Conservation (phyloP, 2,888 invertebrate genomes). For the Agapetus fuscipes region DNA sequence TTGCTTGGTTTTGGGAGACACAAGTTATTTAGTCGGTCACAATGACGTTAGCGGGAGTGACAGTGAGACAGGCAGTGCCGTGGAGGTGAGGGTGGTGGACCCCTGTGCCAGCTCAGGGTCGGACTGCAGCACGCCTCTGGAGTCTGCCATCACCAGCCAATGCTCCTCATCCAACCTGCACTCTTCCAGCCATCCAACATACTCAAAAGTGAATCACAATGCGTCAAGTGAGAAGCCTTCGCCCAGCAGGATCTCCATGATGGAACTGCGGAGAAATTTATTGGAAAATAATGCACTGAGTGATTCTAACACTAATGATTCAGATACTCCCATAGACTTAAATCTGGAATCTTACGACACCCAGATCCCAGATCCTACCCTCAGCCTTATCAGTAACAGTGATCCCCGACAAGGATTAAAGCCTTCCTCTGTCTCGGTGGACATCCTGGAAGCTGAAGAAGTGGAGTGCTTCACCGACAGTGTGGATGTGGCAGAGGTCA, state of each 20-base stretch:
- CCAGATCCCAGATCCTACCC: conserved; percentile 19
- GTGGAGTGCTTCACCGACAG: conserved; percentile 16
- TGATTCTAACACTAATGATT: conserved; percentile 10
- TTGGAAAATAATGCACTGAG: conserved; percentile 2
- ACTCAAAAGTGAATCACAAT: conserved; percentile 12
- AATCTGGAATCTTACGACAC: conserved; percentile 12
- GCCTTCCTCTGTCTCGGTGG: conserved; percentile 1
- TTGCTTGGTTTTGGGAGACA: conserved; percentile 28
- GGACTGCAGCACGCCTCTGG: conserved; percentile 33
- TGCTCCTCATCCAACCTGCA: conserved; percentile 4
- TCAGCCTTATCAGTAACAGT: conserved; percentile 12
- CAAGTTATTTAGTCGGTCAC: conserved; percentile 27
- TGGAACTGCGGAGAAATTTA: conserved; percentile 2
- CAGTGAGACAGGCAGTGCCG: conserved; percentile 42
- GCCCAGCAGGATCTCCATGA: no score
- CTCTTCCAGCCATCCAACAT: conserved; percentile 10
- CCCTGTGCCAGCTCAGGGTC: conserved; percentile 41
- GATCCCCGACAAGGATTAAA: conserved; percentile 15
- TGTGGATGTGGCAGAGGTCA: conserved; percentile 6
- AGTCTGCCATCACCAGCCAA: conserved; percentile 12
- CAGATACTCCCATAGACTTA: conserved; percentile 12
- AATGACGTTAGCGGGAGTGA: conserved; percentile 38
- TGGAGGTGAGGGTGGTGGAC: conserved; percentile 38
- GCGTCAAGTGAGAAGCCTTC: conserved; percentile 4
- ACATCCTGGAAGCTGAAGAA: conserved; percentile 4